These are phyloP conservation scores for Epistrophe eligans DNA, from an alignment of 2,888 invertebrate genomes.

Conservation along the genomic window DNA sequence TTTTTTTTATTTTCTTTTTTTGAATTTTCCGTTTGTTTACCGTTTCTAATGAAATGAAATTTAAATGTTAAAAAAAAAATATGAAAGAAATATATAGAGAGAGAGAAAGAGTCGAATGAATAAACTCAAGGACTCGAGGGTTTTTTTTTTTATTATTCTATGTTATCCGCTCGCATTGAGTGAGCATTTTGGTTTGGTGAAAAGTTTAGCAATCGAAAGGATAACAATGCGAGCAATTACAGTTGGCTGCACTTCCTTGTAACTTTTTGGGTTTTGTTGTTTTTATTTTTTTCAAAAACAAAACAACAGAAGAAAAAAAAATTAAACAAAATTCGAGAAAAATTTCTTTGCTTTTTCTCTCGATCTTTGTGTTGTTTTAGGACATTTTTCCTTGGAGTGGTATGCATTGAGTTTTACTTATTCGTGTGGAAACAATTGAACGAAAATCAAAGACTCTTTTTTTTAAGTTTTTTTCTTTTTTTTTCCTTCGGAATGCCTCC, in stretches of 20 bases:
- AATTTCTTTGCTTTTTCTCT: constrained; percentile 16
- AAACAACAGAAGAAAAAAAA: constrained; percentile 16
- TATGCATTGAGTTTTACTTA: constrained; percentile 37
- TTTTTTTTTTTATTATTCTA: constrained; percentile 20
- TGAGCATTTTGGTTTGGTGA: constrained; percentile 60
- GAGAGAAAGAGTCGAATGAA: constrained; percentile 18
- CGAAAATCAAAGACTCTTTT: constrained; percentile 13
- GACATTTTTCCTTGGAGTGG: constrained; percentile 37
- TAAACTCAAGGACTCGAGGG: constrained; percentile 48
- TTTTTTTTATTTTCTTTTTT: constrained; percentile 1
- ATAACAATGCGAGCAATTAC: constrained; percentile 74
- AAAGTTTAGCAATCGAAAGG: constrained; percentile 74
- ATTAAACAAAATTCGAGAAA: constrained; percentile 24
- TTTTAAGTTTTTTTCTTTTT: background rate
- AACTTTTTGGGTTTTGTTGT: constrained; percentile 44
- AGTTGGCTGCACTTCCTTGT: constrained; percentile 70
- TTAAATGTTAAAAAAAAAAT: constrained; percentile 47
- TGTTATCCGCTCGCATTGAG: constrained; percentile 52
- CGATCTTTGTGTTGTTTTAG: constrained; percentile 63
- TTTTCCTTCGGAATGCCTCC: background rate
- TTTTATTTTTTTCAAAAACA: constrained; percentile 10
- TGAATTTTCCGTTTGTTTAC: constrained; percentile 60
- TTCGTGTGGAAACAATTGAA: constrained; percentile 40
- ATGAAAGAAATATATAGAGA: constrained; percentile 18
- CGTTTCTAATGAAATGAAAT: constrained; percentile 73